These are phyloP conservation scores for Archegozetes longisetosus DNA, from an alignment of 1,140 invertebrate species.

Conservation along the genomic window DNA sequence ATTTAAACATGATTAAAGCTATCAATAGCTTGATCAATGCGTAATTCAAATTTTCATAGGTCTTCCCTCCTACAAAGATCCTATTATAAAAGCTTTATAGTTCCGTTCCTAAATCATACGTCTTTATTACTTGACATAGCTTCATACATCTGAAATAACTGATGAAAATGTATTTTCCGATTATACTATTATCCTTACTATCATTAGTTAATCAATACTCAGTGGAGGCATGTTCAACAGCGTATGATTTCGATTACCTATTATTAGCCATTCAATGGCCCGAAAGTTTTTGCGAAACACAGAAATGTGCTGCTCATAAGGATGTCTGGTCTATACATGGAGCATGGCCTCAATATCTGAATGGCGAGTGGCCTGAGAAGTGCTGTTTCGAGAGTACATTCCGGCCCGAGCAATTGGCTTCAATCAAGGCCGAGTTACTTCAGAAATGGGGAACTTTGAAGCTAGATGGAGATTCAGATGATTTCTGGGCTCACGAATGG, in stretches of 20 bases:
- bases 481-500: slow-evolving; percentile 20
- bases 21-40: too few species aligned
- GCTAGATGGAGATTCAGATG: slow-evolving; percentile 1
- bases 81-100: too few species aligned
- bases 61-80: too few species aligned
- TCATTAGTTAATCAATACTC: neutral
- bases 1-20: too few species aligned
- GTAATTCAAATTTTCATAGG: too few species aligned
- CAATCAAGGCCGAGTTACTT: slow-evolving; percentile 11
- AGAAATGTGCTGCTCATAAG: neutral
- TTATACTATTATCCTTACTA: too few species aligned
- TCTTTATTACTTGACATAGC: too few species aligned
- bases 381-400: slow-evolving; percentile 13
- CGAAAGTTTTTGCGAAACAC: slow-evolving; percentile 8
- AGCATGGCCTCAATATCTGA: slow-evolving; percentile 13
- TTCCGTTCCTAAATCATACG: too few species aligned
- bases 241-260: slow-evolving; percentile 10
- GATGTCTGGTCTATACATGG: slow-evolving; percentile 19
- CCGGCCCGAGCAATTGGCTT: slow-evolving; percentile 1
- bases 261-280: slow-evolving; percentile 12
- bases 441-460: slow-evolving; percentile 13
- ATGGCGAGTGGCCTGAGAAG: slow-evolving; percentile 12
- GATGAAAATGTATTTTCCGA: too few species aligned
- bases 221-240: neutral
- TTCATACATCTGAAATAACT: too few species aligned